Percentiles rank a stretch among this genome's conserved stretches.
Conservation (phyloP, 2,113 vertebrate species). For the Piaya cayana region DNA sequence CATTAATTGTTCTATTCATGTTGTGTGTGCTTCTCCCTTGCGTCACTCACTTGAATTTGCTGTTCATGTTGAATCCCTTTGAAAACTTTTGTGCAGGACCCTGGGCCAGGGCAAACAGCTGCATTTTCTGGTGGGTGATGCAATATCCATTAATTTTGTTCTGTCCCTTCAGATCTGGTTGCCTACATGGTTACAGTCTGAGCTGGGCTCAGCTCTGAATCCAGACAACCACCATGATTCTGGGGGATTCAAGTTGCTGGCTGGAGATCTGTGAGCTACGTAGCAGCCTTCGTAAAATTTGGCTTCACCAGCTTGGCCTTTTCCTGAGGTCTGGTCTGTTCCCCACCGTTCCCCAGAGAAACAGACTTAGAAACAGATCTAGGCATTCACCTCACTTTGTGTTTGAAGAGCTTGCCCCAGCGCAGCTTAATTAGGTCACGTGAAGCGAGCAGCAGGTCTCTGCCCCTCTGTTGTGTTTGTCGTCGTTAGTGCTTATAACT, state of each 20-base stretch:
- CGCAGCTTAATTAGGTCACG: constrained; percentile 59
- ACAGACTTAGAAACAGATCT: neutral
- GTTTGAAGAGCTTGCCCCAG: neutral
- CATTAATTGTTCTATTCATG: neutral
- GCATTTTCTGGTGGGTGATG: neutral
- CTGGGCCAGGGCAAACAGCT: neutral
- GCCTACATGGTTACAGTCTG: neutral
- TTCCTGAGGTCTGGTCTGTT: neutral
- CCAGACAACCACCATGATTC: neutral
- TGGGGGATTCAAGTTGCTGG: neutral
- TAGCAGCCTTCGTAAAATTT: neutral
- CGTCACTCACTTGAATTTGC: neutral
- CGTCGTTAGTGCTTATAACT: constrained; percentile 67
- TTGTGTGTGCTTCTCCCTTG: neutral
- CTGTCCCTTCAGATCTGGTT: neutral
- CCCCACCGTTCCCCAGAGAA: neutral
- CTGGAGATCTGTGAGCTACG: neutral
- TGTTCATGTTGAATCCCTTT: neutral
- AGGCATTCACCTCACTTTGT: neutral
- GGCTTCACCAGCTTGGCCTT: neutral
- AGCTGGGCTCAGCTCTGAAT: neutral
- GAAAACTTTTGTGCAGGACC: neutral
- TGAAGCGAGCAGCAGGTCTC: constrained; percentile 23
- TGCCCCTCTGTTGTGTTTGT: constrained; percentile 41
- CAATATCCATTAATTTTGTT: neutral